phyloP scores from a whole-genome alignment of 2,797 vertebrate species.

The Fratercula arctica region DNA sequence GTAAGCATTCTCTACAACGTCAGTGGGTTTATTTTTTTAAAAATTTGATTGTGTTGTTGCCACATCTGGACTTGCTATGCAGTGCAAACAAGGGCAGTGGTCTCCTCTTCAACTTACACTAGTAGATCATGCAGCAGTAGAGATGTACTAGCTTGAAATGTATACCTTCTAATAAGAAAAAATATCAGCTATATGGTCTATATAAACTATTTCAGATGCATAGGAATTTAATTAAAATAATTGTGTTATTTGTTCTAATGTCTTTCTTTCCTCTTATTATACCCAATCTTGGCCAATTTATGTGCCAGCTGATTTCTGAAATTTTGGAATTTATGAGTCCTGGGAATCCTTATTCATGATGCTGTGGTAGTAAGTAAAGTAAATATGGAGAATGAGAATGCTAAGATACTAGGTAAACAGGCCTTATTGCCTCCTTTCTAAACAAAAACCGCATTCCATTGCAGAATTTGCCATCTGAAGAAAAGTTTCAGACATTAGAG shows the following conservation, averaged over 20 bases:
- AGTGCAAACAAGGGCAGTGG: not conserved
- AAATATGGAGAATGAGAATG: not conserved
- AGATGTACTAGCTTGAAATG: not conserved
- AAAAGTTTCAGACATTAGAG: not conserved
- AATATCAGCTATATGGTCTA: not conserved
- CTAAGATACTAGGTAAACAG: not conserved
- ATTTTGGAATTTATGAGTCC: not conserved
- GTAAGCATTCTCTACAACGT: not conserved
- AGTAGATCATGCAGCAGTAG: not conserved
- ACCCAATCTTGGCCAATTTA: not conserved
- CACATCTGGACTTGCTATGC: not conserved
- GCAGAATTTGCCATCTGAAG: not conserved
- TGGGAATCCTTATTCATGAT: not conserved
- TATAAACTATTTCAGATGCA: not conserved
- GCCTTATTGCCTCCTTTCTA: not conserved
- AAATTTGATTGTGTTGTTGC: not conserved
- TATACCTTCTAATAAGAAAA: not conserved
- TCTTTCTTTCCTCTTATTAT: not conserved
- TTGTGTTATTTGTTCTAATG: not conserved
- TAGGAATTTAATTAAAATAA: not conserved
- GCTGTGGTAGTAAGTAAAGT: not conserved
- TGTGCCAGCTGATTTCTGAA: not conserved
- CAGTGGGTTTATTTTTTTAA: not conserved
- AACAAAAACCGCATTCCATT: not conserved
- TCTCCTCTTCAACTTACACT: not conserved